Conservation (phyloP, 2,797 vertebrate genomes). For the Psittacula derbiana region DNA sequence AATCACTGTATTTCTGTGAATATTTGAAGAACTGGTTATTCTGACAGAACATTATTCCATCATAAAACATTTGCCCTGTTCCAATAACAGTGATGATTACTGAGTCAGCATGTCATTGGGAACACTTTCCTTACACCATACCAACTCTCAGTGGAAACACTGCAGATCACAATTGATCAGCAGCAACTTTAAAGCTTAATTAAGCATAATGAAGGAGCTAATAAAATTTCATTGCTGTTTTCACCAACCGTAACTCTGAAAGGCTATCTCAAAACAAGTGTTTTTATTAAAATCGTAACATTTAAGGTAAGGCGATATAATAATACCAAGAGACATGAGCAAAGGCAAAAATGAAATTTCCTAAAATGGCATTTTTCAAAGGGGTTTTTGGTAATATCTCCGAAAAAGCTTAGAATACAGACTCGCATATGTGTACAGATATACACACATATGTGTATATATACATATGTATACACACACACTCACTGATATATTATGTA, state of each 20-base stretch:
- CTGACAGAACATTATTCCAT: neutral
- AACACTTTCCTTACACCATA: neutral
- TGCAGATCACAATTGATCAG: neutral
- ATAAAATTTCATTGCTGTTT: neutral
- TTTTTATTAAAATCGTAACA: neutral
- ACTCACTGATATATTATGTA: neutral
- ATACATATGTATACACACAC: neutral
- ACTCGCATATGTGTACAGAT: neutral
- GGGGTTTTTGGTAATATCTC: neutral
- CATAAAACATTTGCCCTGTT: neutral
- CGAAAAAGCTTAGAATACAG: neutral
- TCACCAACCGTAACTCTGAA: accelerated
- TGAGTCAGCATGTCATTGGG: neutral
- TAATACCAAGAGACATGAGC: neutral
- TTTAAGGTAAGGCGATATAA: neutral
- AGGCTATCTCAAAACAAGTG: neutral
- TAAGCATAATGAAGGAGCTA: neutral
- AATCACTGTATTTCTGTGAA: neutral
- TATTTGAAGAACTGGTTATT: neutral
- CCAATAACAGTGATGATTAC: neutral
- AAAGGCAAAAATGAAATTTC: neutral
- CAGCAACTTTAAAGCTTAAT: neutral
- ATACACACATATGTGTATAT: no score
- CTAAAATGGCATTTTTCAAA: neutral
- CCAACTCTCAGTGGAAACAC: neutral